phyloP scores from a whole-genome alignment of 64 coral and sea anemone species.

The Stichodactyla mertensii region DNA sequence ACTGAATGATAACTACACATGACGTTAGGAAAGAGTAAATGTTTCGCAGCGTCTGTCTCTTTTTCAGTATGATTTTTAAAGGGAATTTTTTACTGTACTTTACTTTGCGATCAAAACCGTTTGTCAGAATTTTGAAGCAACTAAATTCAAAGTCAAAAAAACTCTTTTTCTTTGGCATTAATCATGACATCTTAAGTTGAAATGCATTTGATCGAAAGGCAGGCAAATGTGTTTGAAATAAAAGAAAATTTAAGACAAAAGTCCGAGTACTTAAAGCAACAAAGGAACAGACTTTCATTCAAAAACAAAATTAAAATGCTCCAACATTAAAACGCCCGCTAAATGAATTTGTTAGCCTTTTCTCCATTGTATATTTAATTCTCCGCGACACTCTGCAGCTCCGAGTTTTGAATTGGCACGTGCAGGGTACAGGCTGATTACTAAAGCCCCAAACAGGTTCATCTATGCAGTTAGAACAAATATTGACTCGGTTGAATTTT shows the following conservation, averaged over 20 bases:
- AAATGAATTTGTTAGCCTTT: constrained; percentile 17
- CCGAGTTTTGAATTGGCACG: background rate
- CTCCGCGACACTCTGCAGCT: background rate
- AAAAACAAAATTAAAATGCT: constrained; percentile 13
- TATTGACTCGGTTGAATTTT: constrained; percentile 8
- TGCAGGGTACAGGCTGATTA: background rate
- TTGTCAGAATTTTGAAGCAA: too few relatives aligned
- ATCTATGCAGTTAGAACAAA: constrained; percentile 3
- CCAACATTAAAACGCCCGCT: constrained; percentile 18
- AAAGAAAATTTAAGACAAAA: constrained; percentile 5
- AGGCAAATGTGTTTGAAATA: constrained; percentile 1
- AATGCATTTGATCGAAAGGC: constrained; percentile 4
- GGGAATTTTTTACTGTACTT: background rate
- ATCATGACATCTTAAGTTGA: background rate
- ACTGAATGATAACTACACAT: too few relatives aligned
- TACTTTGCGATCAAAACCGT: background rate
- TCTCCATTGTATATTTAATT: constrained; percentile 3
- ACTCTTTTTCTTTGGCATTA: background rate
- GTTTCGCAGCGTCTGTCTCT: too few relatives aligned
- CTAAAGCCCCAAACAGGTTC: background rate
- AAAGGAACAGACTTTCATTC: constrained; percentile 2
- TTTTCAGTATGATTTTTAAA: too few relatives aligned
- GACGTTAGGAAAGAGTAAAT: too few relatives aligned
- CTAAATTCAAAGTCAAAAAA: background rate
- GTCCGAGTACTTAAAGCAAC: background rate